Percentiles rank a stretch among this genome's conserved stretches.
Evolutionary conservation across 2,888 invertebrate genomes (phyloP).

Genomic region (Geophilus truncorum): DNA sequence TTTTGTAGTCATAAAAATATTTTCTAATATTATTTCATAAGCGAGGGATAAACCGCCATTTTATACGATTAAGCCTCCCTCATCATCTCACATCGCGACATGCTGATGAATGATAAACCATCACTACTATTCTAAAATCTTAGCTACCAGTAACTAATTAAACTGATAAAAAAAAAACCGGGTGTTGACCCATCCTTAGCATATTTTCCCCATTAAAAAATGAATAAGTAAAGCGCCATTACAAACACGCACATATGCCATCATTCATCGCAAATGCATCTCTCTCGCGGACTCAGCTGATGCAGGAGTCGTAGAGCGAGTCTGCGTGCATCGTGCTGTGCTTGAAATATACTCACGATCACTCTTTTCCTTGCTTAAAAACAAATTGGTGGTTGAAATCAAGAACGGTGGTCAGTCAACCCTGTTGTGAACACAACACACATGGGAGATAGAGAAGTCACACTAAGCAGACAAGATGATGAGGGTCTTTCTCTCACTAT

Average conservation of each 20-base stretch:
- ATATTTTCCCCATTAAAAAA: not conserved
- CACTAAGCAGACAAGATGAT: not conserved
- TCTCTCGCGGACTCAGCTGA: conserved; percentile 9
- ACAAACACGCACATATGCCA: not conserved
- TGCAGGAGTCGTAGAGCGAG: not conserved
- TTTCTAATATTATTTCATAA: too few relatives aligned
- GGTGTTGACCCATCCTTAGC: not conserved
- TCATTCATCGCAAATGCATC: conserved; percentile 6
- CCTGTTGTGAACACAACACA: not conserved
- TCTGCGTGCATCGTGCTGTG: not conserved
- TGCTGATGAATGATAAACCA: not conserved
- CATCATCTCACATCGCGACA: not conserved
- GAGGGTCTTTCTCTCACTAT: not conserved
- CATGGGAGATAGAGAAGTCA: not conserved
- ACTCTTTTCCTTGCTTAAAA: not conserved
- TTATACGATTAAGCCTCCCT: not conserved
- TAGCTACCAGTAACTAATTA: not conserved
- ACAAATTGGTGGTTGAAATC: not conserved
- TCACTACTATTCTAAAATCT: not conserved
- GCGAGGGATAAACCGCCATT: not conserved
- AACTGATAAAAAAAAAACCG: not conserved
- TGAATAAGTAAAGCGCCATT: not conserved
- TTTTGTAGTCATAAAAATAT: too few relatives aligned
- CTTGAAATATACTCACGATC: too few relatives aligned
- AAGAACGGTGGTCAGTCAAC: not conserved